Evolutionary conservation across 2,797 vertebrate species (phyloP), one percentile per base, ranked within the genome.

Genomic region (Halcyon chelicuti): DNA sequence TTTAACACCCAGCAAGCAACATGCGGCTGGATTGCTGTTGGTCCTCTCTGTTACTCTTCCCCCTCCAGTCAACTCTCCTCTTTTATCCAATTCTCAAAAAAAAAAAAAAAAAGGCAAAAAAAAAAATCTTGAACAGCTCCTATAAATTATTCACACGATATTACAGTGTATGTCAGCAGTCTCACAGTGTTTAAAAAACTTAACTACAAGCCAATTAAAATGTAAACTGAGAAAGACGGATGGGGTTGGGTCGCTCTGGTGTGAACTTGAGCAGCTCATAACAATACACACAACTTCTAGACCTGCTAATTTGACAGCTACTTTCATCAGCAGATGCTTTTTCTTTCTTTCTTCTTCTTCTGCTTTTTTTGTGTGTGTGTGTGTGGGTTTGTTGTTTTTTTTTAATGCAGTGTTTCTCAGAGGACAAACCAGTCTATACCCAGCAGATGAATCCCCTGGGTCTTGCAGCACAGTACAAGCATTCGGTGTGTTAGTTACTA

Each of bases 141-240:
- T 94, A 98, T 98, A 98, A 98, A 98, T 98, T 98, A 98, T 98
- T 98, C 98, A 98, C 98, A 98, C 92, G 96, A 96, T 98, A 98
- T 98, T 98, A 98, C 98, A 98, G 97, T 98, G 98, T 97, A 97
- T 98, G 98, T 98, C 98, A 98, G 98, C 98, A 98, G 97, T 98
- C 98, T 98, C 92, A 84, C 97, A 97, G 98, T 98, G 98, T 98
- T 98, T 98, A 98, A 98, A 98, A 98, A 98, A 97, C 97, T 97
- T 98, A 98, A 98, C 97, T 98, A 97, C 97, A 98, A 98, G 98
- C 98, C 98, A 98, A 98, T 98, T 98, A 98, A 98, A 98, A 98
- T 98, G 98, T 98, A 98, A 98, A 98, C 98, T 97, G 98, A 98
- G 98, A 98, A 98, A 98, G 98, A 98, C 89, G 97, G 98, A 98